A percentile compares a stretch with the other conserved stretches of the same genome.
These are phyloP conservation scores for Trichonephila clavipes DNA, from an alignment of 1,140 invertebrate genomes.

Conservation along the genomic window DNA sequence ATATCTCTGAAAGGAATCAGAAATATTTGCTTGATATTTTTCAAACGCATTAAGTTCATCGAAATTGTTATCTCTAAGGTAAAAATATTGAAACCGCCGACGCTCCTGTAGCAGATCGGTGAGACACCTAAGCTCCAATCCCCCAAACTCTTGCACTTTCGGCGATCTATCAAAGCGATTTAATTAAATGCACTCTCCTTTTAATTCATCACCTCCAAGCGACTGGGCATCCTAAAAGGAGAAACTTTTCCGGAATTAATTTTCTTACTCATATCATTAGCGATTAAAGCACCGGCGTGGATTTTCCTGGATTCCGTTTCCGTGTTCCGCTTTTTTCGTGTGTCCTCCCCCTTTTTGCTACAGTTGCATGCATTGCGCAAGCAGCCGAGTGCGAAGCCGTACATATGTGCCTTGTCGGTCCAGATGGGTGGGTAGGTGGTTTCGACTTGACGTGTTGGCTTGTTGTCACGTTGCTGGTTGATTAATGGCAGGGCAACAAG, in stretches of 20 bases:
- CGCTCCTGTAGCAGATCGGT: background rate
- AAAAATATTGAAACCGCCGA: slow-evolving; percentile 1
- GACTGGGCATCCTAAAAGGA: slow-evolving; percentile 45
- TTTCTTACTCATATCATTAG: slow-evolving; percentile 74
- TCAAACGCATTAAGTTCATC: too few species aligned
- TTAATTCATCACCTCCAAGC: slow-evolving; percentile 73
- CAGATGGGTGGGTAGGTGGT: slow-evolving; percentile 30
- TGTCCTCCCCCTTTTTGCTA: background rate
- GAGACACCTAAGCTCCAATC: background rate
- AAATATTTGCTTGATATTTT: too few species aligned
- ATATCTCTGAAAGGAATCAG: too few species aligned
- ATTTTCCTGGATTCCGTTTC: slow-evolving; percentile 6
- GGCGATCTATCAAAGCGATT: slow-evolving; percentile 56
- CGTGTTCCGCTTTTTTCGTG: background rate
- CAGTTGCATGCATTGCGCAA: background rate
- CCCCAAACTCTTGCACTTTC: background rate
- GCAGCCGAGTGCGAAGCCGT: background rate
- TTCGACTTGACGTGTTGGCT: slow-evolving; percentile 38
- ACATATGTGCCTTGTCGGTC: background rate
- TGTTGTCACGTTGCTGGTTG: slow-evolving; percentile 62
- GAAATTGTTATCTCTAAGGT: too few species aligned
- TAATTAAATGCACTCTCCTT: slow-evolving; percentile 67
- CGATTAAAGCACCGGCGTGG: background rate
- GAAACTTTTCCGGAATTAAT: slow-evolving; percentile 69
- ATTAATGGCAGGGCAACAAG: slow-evolving; percentile 63